phyloP scores from a whole-genome alignment of 2,888 invertebrate genomes.

The Geotrupes spiniger region DNA sequence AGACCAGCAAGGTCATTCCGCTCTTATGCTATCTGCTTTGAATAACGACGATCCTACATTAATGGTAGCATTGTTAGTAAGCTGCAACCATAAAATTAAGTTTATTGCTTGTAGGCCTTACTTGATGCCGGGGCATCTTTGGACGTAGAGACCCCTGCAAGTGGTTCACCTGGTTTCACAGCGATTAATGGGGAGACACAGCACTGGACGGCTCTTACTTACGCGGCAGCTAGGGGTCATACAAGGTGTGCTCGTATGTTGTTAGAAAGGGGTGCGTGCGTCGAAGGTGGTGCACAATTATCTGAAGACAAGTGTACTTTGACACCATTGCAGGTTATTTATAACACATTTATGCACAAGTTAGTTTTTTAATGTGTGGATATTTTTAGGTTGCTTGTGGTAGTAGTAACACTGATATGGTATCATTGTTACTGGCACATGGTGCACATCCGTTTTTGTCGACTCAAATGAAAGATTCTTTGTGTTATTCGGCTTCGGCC shows the following conservation, averaged over 20 bases:
- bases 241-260: conserved; percentile 58
- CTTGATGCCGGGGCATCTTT: conserved; percentile 77
- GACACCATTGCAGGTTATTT: conserved; percentile 75
- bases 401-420: conserved; percentile 76
- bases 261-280: conserved; percentile 76
- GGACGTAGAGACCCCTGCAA: conserved; percentile 74
- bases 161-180: conserved; percentile 49
- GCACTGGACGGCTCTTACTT: conserved; percentile 87
- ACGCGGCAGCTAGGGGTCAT: conserved; percentile 66
- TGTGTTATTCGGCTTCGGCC: conserved; percentile 82
- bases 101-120: conserved; percentile 39
- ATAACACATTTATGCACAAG: not conserved
- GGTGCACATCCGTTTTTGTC: conserved; percentile 87
- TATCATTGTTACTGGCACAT: conserved; percentile 74
- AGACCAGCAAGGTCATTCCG: conserved; percentile 76
- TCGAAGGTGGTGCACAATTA: conserved; percentile 80
- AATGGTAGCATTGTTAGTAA: conserved; percentile 48
- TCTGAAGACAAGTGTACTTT: conserved; percentile 84
- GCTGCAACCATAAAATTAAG: not conserved
- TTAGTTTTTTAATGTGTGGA: conserved; percentile 8
- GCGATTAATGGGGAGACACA: conserved; percentile 66
- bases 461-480: conserved; percentile 76
- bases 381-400: conserved; percentile 68
- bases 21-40: conserved; percentile 79
- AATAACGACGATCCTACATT: conserved; percentile 77